Evolutionary conservation across 1,140 invertebrate genomes (phyloP), one percentile per base, ranked within the genome.

Genomic region (Euwallacea fornicatus): DNA sequence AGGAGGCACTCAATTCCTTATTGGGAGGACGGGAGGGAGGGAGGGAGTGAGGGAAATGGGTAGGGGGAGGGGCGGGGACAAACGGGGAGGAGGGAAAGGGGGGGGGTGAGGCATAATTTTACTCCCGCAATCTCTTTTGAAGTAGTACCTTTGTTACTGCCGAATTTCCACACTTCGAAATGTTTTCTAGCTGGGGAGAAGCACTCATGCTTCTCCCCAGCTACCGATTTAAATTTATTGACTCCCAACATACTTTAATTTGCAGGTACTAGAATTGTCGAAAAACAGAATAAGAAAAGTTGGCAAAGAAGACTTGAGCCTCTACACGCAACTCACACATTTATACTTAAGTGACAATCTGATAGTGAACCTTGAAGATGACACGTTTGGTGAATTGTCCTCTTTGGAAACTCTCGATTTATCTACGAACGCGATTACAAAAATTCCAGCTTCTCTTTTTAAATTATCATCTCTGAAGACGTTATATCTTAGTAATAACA

Each of bases 181-280:
- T 4, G 21, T 33, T 33, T 33, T 33, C 21, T 33, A 33, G 4
- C 21, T 33, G n/a, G n/a, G n/a, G n/a, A n/a, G n/a, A n/a, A n/a
- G n/a, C n/a, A n/a, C n/a, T n/a, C n/a, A n/a, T 33, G 21, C 21
- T 33, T 33, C 21, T 33, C 4, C 21, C 21, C 21, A 33, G 21
- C 4, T 4, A 33, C 21, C 21, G 1, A 50, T 11, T 50, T 50
- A 50, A 50, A 50, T 50, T 50, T 50, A 6, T 13, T 33, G 21
- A 33, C 21, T 33, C 21, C 21, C 21, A 33, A 33, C 4, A 33
- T 2, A 33, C 21, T 2, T 33, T 33, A 33, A 33, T 50, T 53
- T 60, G 83, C 84, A 88, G 87, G 85, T 88, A 67, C 79, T 88
- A n/a, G 87, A 88, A 76, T 83, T 88, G 80, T 85, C 86, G 44